phyloP scores from a whole-genome alignment of 2,888 invertebrate genomes.

The Atethmia centrago region DNA sequence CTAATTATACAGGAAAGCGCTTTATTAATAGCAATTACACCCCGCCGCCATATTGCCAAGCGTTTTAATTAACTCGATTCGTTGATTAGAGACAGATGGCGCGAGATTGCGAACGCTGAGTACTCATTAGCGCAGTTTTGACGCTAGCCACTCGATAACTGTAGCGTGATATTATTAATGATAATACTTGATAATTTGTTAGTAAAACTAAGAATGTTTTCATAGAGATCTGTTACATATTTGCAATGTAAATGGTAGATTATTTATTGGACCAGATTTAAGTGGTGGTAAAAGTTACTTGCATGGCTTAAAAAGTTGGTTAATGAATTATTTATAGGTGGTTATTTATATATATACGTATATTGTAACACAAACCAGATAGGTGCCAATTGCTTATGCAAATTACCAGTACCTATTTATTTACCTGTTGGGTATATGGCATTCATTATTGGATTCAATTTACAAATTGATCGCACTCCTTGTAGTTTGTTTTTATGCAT shows the following conservation, averaged over 20 bases:
- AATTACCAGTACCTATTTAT: conserved; percentile 7
- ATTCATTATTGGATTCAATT: conserved; percentile 7
- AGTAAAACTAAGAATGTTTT: conserved; percentile 49
- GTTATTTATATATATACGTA: too few relatives aligned
- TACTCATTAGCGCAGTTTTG: conserved; percentile 84
- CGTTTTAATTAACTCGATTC: conserved; percentile 90
- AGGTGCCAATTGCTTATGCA: conserved; percentile 19
- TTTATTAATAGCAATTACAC: conserved; percentile 90
- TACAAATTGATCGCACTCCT: neutral
- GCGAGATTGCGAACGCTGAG: conserved; percentile 85
- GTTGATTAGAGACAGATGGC: conserved; percentile 90
- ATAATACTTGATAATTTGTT: conserved; percentile 62
- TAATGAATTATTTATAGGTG: conserved; percentile 43
- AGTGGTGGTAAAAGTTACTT: conserved; percentile 36
- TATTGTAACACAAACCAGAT: conserved; percentile 36
- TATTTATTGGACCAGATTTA: conserved; percentile 38
- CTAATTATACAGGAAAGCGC: conserved; percentile 90
- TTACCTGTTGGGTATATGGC: neutral
- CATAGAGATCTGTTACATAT: conserved; percentile 39
- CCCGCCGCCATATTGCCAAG: conserved; percentile 89
- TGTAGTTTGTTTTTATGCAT: too few relatives aligned
- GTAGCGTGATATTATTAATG: conserved; percentile 57
- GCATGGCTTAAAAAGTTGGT: conserved; percentile 17
- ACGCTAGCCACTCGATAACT: conserved; percentile 68
- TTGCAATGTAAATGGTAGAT: conserved; percentile 46